Percentiles rank a stretch among this genome's conserved stretches.
These are phyloP conservation scores for Penaeus vannamei DNA, from an alignment of 1,140 invertebrate genomes.

Conservation along the genomic window DNA sequence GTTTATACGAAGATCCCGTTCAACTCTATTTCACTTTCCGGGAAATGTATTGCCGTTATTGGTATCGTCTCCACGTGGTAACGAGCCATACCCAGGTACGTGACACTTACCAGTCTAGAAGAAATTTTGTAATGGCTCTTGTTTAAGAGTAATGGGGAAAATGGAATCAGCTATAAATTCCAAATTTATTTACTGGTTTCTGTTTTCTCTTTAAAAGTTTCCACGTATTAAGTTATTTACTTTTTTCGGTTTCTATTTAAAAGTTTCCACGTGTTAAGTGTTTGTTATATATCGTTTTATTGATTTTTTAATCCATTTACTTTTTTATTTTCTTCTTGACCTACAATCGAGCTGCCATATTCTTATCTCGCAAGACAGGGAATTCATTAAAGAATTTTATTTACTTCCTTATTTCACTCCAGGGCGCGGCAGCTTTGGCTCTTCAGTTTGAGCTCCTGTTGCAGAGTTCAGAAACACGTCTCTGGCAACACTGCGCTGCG, in stretches of 20 bases:
- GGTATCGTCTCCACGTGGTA: constrained; percentile 91
- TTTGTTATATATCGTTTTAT: neutral
- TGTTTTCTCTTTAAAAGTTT: neutral
- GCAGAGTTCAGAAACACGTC: constrained; percentile 88
- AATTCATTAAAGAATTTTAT: neutral
- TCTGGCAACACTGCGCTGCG: constrained; percentile 92
- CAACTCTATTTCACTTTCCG: constrained; percentile 91
- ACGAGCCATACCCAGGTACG: constrained; percentile 92
- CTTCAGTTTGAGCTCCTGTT: constrained; percentile 91
- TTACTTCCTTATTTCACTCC: constrained; percentile 51
- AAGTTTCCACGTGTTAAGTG: neutral
- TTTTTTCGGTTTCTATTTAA: too few species aligned
- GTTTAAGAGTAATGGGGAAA: too few species aligned
- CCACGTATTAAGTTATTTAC: too few species aligned
- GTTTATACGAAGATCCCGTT: constrained; percentile 90
- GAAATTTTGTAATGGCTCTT: too few species aligned
- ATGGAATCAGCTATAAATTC: too few species aligned
- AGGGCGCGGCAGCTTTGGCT: constrained; percentile 71
- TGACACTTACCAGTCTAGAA: too few species aligned
- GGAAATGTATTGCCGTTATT: constrained; percentile 92
- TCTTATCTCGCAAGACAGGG: too few species aligned
- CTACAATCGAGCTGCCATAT: too few species aligned
- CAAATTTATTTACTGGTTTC: neutral
- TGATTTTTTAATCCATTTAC: neutral
- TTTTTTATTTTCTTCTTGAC: too few species aligned